phyloP scores from a whole-genome alignment of 2,113 vertebrate genomes.

The Rhinolophus ferrumequinum region DNA sequence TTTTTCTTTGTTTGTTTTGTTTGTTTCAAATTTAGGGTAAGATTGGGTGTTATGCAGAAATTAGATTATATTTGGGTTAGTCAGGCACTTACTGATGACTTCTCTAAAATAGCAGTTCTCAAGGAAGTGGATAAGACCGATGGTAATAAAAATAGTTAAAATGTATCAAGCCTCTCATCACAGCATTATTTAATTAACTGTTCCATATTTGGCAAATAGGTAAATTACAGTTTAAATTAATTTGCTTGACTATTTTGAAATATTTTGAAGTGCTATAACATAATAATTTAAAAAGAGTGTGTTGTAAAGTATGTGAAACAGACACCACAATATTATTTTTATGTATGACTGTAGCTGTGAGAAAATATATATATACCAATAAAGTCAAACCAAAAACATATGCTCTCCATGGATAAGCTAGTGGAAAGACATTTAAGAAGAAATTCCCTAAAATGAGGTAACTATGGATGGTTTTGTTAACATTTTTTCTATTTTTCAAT shows the following conservation, averaged over 20 bases:
- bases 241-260: neutral
- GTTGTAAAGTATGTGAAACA: neutral
- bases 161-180: neutral
- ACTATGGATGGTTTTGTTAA: slow-evolving; percentile 20
- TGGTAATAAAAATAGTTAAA: neutral
- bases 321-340: neutral
- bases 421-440: neutral
- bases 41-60: neutral
- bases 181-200: neutral
- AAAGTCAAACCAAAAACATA: neutral
- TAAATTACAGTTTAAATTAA: neutral
- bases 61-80: neutral
- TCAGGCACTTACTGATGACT: neutral
- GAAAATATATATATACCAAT: slow-evolving; percentile 4
- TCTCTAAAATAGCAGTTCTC: neutral
- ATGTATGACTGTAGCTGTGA: neutral
- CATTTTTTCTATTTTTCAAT: slow-evolving; percentile 17
- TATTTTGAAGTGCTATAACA: neutral
- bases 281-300: neutral
- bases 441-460: neutral
- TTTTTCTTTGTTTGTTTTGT: neutral
- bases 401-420: neutral
- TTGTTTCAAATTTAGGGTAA: neutral
- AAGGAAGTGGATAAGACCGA: neutral
- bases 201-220: neutral